Base-by-base conservation (phyloP, 1,140 invertebrate species). In the Brachionus manjavacas region DNA sequence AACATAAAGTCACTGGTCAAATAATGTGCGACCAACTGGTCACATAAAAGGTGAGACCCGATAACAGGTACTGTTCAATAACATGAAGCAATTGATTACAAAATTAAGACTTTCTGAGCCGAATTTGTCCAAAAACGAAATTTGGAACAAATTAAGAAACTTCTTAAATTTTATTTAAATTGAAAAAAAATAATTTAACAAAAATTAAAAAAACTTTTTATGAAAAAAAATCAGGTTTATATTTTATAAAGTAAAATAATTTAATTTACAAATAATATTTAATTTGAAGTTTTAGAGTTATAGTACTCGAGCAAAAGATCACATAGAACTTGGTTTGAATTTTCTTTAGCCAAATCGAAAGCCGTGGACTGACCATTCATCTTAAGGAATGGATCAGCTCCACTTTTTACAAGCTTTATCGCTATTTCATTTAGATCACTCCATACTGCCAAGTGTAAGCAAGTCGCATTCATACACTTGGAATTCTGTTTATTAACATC, bases 381-480 rank as follows among this genome's bases (percentile, higher is more conserved):
- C 74, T 87, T 88, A 11, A 86, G 25, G 4, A 25, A 80, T 0
- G 85, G 84, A 83, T 90, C 86, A 28, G 89, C 89, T 39, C 87
- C 87, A 39, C 87, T 86, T 60, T 86, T 85, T 25, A 91, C 41
- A 23, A 91, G 80, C 25, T 68, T 60, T 43, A 81, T 43, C 6
- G 64, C 52, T 64, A 81, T 81, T 16, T 60, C 79, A 41, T 74
- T 60, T 86, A 84, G 85, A 89, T 89, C 89, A 86, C 89, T 87
- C 87, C 89, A 87, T 4, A 88, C 87, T 55, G 89, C 88, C 28
- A 89, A 85, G 86, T 90, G 89, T 72, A 90, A 76, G 16, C 88
- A 87, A 55, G 89, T 88, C 64, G 88, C 87, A 72, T 87, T 85
- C 35, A 89, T 89, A 86, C 88, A 89, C 68, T 89, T 88, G 4